Percentiles rank a stretch among this genome's conserved stretches.
Conservation (phyloP, 1,140 invertebrate genomes). For the Drosophila mojavensis region DNA sequence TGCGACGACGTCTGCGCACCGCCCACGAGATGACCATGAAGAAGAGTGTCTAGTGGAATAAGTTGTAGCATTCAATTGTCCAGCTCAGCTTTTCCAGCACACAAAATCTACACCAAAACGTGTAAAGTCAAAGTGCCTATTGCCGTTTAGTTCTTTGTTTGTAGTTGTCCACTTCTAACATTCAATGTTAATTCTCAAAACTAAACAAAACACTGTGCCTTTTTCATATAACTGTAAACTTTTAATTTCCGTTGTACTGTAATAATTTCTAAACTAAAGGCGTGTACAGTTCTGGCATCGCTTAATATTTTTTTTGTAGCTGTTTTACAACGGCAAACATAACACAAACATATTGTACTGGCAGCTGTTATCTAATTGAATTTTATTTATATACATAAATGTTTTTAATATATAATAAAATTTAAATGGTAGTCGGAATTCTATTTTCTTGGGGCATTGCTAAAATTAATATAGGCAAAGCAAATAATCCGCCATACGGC, state of each 20-base stretch:
- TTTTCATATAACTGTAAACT: conserved; percentile 31
- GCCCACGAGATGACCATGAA: conserved; percentile 89
- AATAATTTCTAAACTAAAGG: conserved; percentile 50
- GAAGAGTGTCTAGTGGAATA: conserved; percentile 62
- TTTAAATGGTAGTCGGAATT: conserved; percentile 9
- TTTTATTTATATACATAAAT: conserved; percentile 72
- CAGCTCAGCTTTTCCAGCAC: conserved; percentile 3
- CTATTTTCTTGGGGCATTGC: not conserved
- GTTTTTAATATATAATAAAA: conserved; percentile 52
- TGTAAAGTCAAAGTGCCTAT: conserved; percentile 62
- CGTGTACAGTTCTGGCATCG: not conserved
- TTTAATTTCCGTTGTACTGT: conserved; percentile 54
- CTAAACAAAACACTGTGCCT: conserved; percentile 51
- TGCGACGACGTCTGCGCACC: conserved; percentile 93
- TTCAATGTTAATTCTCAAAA: conserved; percentile 54
- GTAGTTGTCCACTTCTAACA: conserved; percentile 62
- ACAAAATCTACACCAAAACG: conserved; percentile 40
- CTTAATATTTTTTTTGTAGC: conserved; percentile 35
- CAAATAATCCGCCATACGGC: conserved; percentile 5
- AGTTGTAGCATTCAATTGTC: not conserved
- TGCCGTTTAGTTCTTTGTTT: conserved; percentile 50
- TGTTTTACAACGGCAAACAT: conserved; percentile 34
- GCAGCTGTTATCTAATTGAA: conserved; percentile 73
- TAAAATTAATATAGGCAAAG: conserved; percentile 4
- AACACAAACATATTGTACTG: conserved; percentile 49